These are phyloP conservation scores for Cherax quadricarinatus DNA, from an alignment of 1,140 invertebrate genomes.

Conservation along the genomic window DNA sequence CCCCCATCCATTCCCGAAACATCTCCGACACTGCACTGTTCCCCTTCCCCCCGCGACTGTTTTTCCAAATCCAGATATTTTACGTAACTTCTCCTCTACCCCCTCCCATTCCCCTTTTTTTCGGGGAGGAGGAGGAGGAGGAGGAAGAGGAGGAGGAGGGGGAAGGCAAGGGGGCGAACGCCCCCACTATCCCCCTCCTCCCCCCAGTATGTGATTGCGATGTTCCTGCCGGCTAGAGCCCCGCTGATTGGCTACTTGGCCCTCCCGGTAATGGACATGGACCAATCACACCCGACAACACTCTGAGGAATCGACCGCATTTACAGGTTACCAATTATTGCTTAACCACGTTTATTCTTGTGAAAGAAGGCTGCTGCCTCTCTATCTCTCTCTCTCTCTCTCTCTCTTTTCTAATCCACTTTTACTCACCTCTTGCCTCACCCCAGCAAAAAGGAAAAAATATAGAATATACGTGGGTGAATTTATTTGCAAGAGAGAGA, in stretches of 20 bases:
- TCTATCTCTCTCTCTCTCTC: no score
- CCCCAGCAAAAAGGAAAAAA: not conserved
- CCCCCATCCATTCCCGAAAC: no score
- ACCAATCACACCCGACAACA: conserved; percentile 60
- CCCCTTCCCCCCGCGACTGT: no score
- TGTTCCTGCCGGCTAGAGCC: conserved; percentile 51
- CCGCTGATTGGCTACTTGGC: conserved; percentile 58
- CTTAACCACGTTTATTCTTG: conserved; percentile 49
- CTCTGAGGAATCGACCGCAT: conserved; percentile 53
- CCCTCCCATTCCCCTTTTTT: no score
- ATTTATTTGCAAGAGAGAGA: not conserved
- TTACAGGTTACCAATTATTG: conserved; percentile 59
- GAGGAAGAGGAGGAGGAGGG: no score
- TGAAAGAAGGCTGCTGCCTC: no score
- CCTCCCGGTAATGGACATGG: conserved; percentile 54
- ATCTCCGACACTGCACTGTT: no score
- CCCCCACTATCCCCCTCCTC: no score
- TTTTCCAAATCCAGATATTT: no score
- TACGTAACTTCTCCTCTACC: no score
- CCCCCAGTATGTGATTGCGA: conserved; percentile 49
- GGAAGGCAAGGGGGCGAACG: no score
- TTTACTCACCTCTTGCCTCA: not conserved
- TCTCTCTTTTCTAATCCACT: not conserved
- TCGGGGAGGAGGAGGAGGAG: no score
- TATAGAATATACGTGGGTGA: not conserved